These are phyloP conservation scores for Spodoptera littoralis DNA, from an alignment of 2,888 invertebrate genomes.

Conservation along the genomic window DNA sequence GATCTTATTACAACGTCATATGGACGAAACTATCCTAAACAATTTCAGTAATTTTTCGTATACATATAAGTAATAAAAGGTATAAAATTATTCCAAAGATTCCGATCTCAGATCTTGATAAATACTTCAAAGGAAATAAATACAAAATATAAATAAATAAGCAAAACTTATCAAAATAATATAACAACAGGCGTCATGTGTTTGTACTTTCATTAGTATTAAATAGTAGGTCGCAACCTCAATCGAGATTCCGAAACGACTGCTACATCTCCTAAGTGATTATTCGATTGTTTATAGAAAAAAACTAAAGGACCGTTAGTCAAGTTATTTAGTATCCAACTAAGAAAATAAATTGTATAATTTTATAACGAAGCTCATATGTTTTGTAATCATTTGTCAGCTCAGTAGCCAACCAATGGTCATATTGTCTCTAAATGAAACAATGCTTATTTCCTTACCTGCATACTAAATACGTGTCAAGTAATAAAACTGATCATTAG, in stretches of 20 bases:
- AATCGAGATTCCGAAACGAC: slow-evolving; percentile 25
- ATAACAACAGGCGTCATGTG: slow-evolving; percentile 30
- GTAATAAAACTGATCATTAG: background rate
- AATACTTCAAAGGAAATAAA: slow-evolving; percentile 7
- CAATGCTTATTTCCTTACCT: too few relatives aligned
- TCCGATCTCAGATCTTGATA: slow-evolving; percentile 26
- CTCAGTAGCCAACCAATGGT: too few relatives aligned
- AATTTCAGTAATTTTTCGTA: too few relatives aligned
- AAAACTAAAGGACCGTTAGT: slow-evolving; percentile 7
- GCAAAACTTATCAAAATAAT: slow-evolving; percentile 9
- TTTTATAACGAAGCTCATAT: too few relatives aligned
- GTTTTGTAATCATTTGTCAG: too few relatives aligned
- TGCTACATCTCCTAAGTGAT: background rate
- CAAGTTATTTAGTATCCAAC: too few relatives aligned
- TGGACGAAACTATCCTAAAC: too few relatives aligned
- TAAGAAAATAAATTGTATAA: too few relatives aligned
- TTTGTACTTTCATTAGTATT: slow-evolving; percentile 48
- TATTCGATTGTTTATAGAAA: slow-evolving; percentile 3
- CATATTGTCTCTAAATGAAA: too few relatives aligned
- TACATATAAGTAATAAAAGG: background rate
- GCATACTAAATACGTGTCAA: background rate
- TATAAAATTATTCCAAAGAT: background rate
- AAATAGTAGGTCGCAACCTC: slow-evolving; percentile 22
- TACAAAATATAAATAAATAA: slow-evolving; percentile 1
- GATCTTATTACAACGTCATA: too few relatives aligned